Conservation (phyloP, 1,140 invertebrate genomes). For the Megalonaias nervosa region DNA sequence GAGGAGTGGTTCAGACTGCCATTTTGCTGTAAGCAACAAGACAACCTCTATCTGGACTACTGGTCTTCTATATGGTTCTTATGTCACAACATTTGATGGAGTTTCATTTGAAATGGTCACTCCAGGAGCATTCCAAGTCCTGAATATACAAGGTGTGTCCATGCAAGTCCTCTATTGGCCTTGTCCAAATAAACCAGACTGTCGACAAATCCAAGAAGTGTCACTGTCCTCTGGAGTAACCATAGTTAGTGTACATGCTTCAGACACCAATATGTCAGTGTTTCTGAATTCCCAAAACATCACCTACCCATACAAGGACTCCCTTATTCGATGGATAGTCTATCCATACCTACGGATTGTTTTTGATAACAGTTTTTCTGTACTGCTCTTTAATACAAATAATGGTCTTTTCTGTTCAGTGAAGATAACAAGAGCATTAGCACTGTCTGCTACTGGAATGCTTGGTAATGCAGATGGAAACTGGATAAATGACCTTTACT, state of each 20-base stretch:
- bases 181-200: conserved; percentile 32
- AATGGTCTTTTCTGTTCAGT: conserved; percentile 7
- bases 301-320: not conserved
- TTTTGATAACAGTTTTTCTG: not conserved
- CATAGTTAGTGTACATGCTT: conserved; percentile 12
- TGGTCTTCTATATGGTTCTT: conserved; percentile 36
- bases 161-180: conserved; percentile 40
- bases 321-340: conserved; percentile 4
- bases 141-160: conserved; percentile 17
- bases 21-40: conserved; percentile 27
- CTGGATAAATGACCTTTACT: conserved; percentile 22
- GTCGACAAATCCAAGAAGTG: conserved; percentile 29
- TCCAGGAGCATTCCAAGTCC: conserved; percentile 39
- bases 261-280: conserved; percentile 1
- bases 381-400: no score
- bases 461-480: conserved; percentile 17
- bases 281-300: conserved; percentile 1
- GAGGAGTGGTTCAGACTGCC: conserved; percentile 45
- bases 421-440: conserved; percentile 1
- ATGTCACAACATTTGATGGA: conserved; percentile 45
- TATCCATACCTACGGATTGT: conserved; percentile 14
- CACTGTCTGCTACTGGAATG: conserved; percentile 6
- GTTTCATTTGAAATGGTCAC: conserved; percentile 29
- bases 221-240: not conserved
- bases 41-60: not conserved